phyloP scores from a whole-genome alignment of 2,888 invertebrate genomes.

The Melanophora roralis region DNA sequence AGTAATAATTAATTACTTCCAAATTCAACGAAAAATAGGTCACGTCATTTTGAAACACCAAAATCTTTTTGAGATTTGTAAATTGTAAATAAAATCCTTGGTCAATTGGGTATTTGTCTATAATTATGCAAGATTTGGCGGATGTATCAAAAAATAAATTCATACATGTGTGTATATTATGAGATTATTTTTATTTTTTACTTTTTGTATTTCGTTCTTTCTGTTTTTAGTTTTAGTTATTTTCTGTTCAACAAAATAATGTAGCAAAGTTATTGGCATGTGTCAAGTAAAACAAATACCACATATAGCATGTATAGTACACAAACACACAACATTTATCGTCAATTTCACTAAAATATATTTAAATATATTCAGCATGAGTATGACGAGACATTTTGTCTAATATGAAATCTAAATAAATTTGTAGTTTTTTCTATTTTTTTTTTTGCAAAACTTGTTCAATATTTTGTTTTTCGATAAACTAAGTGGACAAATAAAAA shows the following conservation, averaged over 20 bases:
- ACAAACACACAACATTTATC: background rate
- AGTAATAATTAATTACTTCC: too few species aligned
- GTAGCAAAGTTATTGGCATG: conserved; percentile 28
- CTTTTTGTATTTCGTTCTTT: too few species aligned
- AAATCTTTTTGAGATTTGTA: too few species aligned
- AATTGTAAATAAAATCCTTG: too few species aligned
- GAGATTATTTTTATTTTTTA: conserved; percentile 16
- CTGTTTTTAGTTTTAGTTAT: background rate
- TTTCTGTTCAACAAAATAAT: background rate
- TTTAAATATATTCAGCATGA: conserved; percentile 5
- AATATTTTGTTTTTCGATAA: too few species aligned
- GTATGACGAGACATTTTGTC: conserved; percentile 49
- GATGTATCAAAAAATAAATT: background rate
- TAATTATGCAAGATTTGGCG: conserved; percentile 5
- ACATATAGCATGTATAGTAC: background rate
- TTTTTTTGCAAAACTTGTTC: background rate
- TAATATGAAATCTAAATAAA: conserved; percentile 7
- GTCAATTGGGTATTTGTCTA: too few species aligned
- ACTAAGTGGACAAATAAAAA: too few species aligned
- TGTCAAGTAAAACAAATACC: conserved; percentile 20
- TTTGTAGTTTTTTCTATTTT: conserved; percentile 21
- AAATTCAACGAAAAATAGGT: too few species aligned
- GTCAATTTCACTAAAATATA: conserved; percentile 9
- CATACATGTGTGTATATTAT: background rate
- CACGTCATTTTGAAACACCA: too few species aligned